phyloP scores from a whole-genome alignment of 2,888 invertebrate genomes.

The Odontomyia ornata region DNA sequence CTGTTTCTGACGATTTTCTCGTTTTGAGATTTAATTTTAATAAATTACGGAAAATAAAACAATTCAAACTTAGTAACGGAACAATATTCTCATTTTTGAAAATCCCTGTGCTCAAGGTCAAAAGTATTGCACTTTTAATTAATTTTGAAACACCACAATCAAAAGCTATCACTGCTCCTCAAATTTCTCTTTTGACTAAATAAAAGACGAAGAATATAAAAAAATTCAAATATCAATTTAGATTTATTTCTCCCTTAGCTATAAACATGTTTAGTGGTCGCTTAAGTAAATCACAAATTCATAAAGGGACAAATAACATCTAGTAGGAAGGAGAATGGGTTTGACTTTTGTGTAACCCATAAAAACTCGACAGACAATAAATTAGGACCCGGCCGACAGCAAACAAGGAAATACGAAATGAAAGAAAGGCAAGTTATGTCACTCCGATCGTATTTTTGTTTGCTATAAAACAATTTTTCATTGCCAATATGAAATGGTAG shows the following conservation, averaged over 20 bases:
- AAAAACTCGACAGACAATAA: not conserved
- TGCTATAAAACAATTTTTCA: slow-evolving; percentile 33
- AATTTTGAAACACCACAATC: too few species aligned
- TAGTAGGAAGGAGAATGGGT: not conserved
- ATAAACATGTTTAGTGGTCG: not conserved
- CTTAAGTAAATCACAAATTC: not conserved
- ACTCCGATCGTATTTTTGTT: not conserved
- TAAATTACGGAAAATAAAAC: too few species aligned
- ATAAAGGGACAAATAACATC: not conserved
- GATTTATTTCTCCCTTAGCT: not conserved
- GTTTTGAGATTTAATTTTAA: too few species aligned
- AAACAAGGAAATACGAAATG: not conserved
- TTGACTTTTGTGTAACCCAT: not conserved
- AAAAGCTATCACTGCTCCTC: not conserved
- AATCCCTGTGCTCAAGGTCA: too few species aligned
- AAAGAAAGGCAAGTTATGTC: not conserved
- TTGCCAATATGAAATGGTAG: slow-evolving; percentile 3
- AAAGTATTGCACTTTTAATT: too few species aligned
- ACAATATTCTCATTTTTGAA: too few species aligned
- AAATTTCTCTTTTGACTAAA: not conserved
- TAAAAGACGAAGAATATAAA: not conserved
- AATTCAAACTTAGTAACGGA: too few species aligned
- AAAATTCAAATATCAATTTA: not conserved
- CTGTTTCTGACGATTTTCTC: too few species aligned
- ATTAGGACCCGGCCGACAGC: not conserved